phyloP scores from a whole-genome alignment of 2,797 vertebrate species.

The Xiphophorus birchmanni region DNA sequence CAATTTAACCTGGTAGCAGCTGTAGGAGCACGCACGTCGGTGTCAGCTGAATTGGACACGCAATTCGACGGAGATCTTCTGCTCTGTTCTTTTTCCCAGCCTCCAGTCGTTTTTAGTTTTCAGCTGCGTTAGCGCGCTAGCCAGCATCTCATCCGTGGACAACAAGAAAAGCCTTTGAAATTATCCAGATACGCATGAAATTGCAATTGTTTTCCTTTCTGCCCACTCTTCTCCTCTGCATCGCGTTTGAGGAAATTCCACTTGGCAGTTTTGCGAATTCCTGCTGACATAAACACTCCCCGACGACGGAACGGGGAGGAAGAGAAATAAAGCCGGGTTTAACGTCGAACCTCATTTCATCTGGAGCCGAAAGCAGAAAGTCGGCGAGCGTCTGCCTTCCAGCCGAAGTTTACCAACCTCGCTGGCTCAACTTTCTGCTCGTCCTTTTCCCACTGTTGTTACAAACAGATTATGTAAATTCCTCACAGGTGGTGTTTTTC shows the following conservation, averaged over 20 bases:
- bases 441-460: conserved; percentile 14
- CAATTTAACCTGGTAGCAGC: conserved; percentile 11
- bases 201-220: neutral
- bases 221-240: neutral
- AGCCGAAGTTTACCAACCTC: conserved; percentile 25
- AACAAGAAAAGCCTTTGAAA: neutral
- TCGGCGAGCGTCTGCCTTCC: neutral
- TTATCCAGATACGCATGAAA: neutral
- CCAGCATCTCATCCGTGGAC: neutral
- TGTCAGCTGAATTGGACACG: conserved; percentile 19
- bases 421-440: neutral
- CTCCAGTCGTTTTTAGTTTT: neutral
- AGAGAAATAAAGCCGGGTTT: neutral
- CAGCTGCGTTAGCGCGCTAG: neutral
- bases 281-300: neutral
- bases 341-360: neutral
- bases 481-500: conserved; percentile 9
- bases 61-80: conserved; percentile 4
- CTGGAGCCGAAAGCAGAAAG: neutral
- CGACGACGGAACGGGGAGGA: neutral
- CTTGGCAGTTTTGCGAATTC: neutral
- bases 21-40: neutral
- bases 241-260: neutral
- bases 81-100: neutral
- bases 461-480: conserved; percentile 41